Base-by-base conservation (phyloP, 1,140 invertebrate species). In the Nautilus pompilius region DNA sequence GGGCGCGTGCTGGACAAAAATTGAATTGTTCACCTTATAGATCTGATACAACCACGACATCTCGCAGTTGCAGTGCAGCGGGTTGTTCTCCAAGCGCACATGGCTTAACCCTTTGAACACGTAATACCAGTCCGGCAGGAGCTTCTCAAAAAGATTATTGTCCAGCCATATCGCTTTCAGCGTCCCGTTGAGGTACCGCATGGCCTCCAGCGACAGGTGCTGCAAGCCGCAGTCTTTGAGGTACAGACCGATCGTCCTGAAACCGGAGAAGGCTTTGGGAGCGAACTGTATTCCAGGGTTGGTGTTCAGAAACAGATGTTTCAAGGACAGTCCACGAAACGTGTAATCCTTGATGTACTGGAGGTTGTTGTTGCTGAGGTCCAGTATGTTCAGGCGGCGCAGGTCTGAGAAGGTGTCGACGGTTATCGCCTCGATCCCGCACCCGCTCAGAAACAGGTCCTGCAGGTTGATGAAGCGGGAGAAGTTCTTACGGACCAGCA, bases 61-160 rank as follows among this genome's bases (percentile, higher is more conserved):
- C 57, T 80, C 77, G 65, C 80, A 82, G 66, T 82, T 80, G 61
- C 80, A 82, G 54, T 80, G 79, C 24, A 82, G 69, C 4, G 77
- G 74, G 67, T 82, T 82, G 13, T 73, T 63, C 22, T 76, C 78
- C 30, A 82, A 67, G 28, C 79, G 69, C 13, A 80, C 63, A 64
- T 82, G 78, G 48, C 67, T 73, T 49, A 82, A 62, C 10, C 65
- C 74, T 48, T 65, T 71, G 60, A 82, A 79, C 1, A 80, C 51
- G 45, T 71, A 70, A 8, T 73, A 46, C 72, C 79, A 77, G 17
- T 73, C 64, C 4, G 57, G 58, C 36, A 66, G 63, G 46, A 82
- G 73, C 5, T 65, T 56, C 48, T 78, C 74, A 33, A 82, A 72
- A 48, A 77, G 69, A 63, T 82, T 82, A 36, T 71, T 72, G 58